A percentile compares a stretch with the other conserved stretches of the same genome.
phyloP scores from a whole-genome alignment of 2,797 vertebrate species.

The Cuniculus paca region DNA sequence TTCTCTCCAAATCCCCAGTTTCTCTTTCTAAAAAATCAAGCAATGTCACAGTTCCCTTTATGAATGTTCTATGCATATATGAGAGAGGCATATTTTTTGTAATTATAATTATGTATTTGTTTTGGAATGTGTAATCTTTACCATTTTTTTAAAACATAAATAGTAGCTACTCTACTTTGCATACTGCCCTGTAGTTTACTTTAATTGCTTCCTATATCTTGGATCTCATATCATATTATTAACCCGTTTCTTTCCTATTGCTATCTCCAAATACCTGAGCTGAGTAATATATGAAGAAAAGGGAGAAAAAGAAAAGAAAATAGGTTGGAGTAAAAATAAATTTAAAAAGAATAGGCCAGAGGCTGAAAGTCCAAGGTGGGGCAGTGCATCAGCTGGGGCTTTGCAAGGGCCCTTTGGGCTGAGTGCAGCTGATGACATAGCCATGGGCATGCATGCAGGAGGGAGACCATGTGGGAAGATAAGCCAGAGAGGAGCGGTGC shows the following conservation, averaged over 20 bases:
- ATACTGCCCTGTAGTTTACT: not conserved
- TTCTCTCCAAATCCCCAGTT: not conserved
- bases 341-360: not conserved
- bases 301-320: too few species aligned
- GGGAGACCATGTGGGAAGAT: not conserved
- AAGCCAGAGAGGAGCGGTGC: not conserved
- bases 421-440: not conserved
- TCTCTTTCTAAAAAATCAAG: constrained; percentile 2
- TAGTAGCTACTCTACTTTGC: not conserved
- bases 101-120: not conserved
- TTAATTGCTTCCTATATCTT: not conserved
- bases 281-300: not conserved
- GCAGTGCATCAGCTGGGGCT: too few species aligned
- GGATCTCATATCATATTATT: not conserved
- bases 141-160: not conserved
- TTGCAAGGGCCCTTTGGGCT: not conserved
- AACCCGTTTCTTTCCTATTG: not conserved
- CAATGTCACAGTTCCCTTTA: not conserved
- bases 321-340: not conserved
- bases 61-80: not conserved
- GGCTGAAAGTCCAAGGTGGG: not conserved
- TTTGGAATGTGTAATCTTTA: not conserved
- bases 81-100: not conserved
- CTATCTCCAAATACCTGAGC: not conserved
- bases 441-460: not conserved